These are phyloP conservation scores for Erpetoichthys calabaricus DNA, from an alignment of 2,797 vertebrate genomes.

Conservation along the genomic window DNA sequence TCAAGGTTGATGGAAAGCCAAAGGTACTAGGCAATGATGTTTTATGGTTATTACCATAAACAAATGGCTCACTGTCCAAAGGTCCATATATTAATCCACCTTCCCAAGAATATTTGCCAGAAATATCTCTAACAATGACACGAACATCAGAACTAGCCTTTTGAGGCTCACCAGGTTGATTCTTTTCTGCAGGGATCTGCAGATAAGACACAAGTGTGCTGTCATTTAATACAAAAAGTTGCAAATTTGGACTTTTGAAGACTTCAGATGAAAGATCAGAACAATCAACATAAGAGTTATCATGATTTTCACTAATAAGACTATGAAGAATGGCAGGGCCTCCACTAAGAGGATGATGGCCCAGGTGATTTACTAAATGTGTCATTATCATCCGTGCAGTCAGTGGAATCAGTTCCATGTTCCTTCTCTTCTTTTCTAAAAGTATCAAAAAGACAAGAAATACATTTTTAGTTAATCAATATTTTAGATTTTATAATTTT, in stretches of 20 bases:
- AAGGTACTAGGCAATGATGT: slow-evolving; percentile 13
- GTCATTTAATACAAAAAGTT: slow-evolving; percentile 92
- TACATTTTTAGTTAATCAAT: too few relatives aligned
- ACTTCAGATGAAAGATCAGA: slow-evolving; percentile 85
- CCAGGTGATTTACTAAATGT: slow-evolving; percentile 89
- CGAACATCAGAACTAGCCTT: slow-evolving; percentile 58
- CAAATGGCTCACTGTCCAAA: slow-evolving; percentile 27
- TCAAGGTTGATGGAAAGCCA: slow-evolving; percentile 3
- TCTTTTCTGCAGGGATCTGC: slow-evolving; percentile 64
- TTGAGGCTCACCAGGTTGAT: slow-evolving; percentile 24
- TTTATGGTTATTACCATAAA: slow-evolving; percentile 5
- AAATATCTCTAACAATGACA: slow-evolving; percentile 88
- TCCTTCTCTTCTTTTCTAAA: slow-evolving; percentile 74
- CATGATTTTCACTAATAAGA: slow-evolving; percentile 84
- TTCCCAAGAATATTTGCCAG: slow-evolving; percentile 96
- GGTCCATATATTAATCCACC: slow-evolving; percentile 71
- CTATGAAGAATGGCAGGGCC: slow-evolving; percentile 88
- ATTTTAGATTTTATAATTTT: too few relatives aligned
- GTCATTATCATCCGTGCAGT: slow-evolving; percentile 92
- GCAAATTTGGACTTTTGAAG: slow-evolving; percentile 88
- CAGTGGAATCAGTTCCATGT: slow-evolving; percentile 82
- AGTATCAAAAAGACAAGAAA: slow-evolving; percentile 2
- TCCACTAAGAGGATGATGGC: slow-evolving; percentile 78
- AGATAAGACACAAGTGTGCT: slow-evolving; percentile 90
- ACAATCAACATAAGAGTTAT: slow-evolving; percentile 77